Evolutionary conservation across 2,888 invertebrate genomes (phyloP).

Genomic region (Trichopria drosophilae): DNA sequence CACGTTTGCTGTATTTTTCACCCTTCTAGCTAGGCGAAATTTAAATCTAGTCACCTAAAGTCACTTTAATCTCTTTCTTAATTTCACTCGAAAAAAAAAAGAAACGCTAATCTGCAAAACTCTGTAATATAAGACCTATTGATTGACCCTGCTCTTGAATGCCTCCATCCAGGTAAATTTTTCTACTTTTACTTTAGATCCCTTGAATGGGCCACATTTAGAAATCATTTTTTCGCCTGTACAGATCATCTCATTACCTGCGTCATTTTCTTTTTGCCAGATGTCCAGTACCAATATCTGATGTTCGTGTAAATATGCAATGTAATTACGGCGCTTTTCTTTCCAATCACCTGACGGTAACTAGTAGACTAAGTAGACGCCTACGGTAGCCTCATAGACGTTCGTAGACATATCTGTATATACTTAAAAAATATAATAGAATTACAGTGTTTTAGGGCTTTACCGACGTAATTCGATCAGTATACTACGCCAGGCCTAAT

Average conservation of each 20-base stretch:
- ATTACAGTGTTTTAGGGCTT: no score
- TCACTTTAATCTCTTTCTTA: constrained; percentile 42
- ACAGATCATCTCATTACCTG: constrained; percentile 38
- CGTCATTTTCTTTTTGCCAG: constrained; percentile 30
- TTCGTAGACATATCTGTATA: no score
- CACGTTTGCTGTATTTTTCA: constrained; percentile 49
- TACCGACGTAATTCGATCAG: no score
- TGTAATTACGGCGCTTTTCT: no score
- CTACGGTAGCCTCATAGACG: no score
- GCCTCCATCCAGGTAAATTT: constrained; percentile 52
- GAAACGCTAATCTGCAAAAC: constrained; percentile 45
- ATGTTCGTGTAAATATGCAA: no score
- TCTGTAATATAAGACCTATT: constrained; percentile 47
- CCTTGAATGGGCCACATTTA: constrained; percentile 32
- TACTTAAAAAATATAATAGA: no score
- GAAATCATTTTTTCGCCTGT: constrained; percentile 34
- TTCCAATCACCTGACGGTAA: no score
- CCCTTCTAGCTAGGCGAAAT: constrained; percentile 48
- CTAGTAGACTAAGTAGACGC: no score
- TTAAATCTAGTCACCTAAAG: constrained; percentile 40
- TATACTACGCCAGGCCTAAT: no score
- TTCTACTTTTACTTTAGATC: constrained; percentile 51
- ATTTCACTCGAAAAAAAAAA: constrained; percentile 39
- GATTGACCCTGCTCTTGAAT: constrained; percentile 51
- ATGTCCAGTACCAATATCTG: no score